Evolutionary conservation across 2,113 vertebrate species (phyloP).

Genomic region (Melanocharis versteri): DNA sequence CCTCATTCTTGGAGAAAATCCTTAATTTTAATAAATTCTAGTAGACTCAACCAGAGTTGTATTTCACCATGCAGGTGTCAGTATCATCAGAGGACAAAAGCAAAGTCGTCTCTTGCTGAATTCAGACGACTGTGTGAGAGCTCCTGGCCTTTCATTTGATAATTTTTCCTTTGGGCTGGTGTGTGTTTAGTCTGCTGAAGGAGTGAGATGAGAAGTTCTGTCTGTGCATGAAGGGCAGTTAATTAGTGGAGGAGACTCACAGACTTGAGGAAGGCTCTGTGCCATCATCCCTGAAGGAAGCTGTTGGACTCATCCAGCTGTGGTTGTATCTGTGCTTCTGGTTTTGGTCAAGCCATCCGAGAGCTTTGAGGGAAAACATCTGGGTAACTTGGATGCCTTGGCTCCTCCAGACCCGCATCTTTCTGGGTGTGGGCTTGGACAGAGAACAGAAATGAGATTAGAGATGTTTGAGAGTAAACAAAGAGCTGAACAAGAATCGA

Average conservation of each 20-base stretch:
- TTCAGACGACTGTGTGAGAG: background rate
- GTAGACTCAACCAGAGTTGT: background rate
- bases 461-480: background rate
- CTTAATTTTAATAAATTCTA: background rate
- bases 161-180: background rate
- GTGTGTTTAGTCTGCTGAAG: background rate
- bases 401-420: fast-evolving
- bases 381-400: background rate
- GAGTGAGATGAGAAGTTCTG: background rate
- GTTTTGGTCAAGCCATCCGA: background rate
- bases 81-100: background rate
- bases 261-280: background rate
- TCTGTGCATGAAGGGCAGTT: background rate
- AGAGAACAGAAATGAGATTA: background rate
- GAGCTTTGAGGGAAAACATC: background rate
- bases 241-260: background rate
- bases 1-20: background rate
- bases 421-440: background rate
- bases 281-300: background rate
- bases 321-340: background rate
- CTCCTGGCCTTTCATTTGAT: background rate
- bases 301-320: background rate
- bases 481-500: background rate
- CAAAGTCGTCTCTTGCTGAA: background rate
- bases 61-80: background rate